Conservation (phyloP, 1,140 invertebrate species). For the Zophobas morio region DNA sequence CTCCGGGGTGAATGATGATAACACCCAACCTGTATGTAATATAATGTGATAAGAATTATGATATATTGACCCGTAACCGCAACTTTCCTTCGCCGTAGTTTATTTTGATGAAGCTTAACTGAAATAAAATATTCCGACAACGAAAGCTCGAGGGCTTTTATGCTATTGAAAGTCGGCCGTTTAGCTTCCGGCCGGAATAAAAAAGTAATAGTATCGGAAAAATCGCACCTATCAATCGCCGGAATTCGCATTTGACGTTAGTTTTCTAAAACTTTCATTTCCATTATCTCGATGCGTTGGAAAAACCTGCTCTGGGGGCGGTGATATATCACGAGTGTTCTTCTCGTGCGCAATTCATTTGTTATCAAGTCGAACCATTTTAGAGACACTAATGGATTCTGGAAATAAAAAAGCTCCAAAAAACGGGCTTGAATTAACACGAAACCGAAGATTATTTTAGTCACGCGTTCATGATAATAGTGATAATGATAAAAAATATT, state of each 20-base stretch:
- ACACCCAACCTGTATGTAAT: neutral
- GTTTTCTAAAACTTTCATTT: slow-evolving; percentile 46
- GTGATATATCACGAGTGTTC: slow-evolving; percentile 43
- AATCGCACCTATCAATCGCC: slow-evolving; percentile 23
- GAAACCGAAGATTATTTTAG: neutral
- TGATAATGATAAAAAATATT: neutral
- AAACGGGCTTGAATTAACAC: slow-evolving; percentile 4
- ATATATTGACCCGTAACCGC: neutral
- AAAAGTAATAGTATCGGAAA: slow-evolving; percentile 26
- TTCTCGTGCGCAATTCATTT: slow-evolving; percentile 45
- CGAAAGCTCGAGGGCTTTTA: slow-evolving; percentile 16
- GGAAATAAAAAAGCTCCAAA: slow-evolving; percentile 25
- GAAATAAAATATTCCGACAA: slow-evolving; percentile 28
- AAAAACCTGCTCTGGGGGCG: slow-evolving; percentile 9
- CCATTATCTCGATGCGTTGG: slow-evolving; percentile 37
- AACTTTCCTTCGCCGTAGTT: neutral
- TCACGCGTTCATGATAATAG: neutral
- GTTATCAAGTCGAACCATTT: slow-evolving; percentile 38
- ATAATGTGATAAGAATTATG: slow-evolving; percentile 18
- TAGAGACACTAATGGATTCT: slow-evolving; percentile 44
- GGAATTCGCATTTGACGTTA: slow-evolving; percentile 25
- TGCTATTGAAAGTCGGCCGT: slow-evolving; percentile 28
- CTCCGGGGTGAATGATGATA: neutral
- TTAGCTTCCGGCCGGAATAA: slow-evolving; percentile 11
- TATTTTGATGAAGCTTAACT: slow-evolving; percentile 19